Conservation (phyloP, 92 coral and sea anemone genomes). For the Meandrina meandrites region DNA sequence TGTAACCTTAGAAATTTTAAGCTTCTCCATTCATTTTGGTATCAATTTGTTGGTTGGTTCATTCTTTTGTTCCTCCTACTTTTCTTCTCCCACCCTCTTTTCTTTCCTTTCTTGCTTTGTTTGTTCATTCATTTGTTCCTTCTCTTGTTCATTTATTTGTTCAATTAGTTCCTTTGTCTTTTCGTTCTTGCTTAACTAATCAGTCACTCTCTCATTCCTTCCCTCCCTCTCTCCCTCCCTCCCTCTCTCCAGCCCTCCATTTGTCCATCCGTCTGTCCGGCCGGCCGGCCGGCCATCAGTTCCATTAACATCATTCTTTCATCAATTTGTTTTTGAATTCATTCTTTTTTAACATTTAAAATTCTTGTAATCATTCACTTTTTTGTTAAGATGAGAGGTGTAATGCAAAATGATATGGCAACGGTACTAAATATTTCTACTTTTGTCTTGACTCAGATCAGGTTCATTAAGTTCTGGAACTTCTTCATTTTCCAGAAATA, state of each 20-base stretch:
- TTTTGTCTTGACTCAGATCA: conserved; percentile 41
- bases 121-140: background rate
- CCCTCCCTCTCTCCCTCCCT: too few species aligned
- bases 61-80: too few species aligned
- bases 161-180: background rate
- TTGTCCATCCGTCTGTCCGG: background rate
- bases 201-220: too few species aligned
- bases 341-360: too few species aligned
- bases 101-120: background rate
- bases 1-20: background rate
- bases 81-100: background rate
- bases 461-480: conserved; percentile 75
- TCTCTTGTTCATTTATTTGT: background rate
- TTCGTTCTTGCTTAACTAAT: background rate
- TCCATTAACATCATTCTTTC: too few species aligned
- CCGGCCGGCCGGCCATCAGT: too few species aligned
- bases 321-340: too few species aligned
- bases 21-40: background rate
- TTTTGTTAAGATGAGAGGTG: too few species aligned
- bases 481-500: conserved; percentile 66
- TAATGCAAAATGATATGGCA: background rate
- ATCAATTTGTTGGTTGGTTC: too few species aligned
- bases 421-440: background rate
- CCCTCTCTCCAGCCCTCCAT: too few species aligned
- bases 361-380: too few species aligned